Evolutionary conservation across 2,113 vertebrate species (phyloP).

Genomic region (Microtus ochrogaster): DNA sequence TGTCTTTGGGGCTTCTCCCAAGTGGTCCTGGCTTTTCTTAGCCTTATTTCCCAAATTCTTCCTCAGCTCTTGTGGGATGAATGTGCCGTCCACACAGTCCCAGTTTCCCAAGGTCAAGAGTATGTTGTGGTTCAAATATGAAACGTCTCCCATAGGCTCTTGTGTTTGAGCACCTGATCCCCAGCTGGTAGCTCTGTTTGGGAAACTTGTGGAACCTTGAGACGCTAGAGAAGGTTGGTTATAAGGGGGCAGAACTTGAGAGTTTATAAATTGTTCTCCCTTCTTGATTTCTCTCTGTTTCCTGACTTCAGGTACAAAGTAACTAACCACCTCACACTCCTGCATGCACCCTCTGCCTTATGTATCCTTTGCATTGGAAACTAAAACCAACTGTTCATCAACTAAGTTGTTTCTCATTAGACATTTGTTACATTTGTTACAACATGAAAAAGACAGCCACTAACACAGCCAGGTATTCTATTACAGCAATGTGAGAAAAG

Average conservation of each 20-base stretch:
- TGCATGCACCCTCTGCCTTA: fast-evolving
- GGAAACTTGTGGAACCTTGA: background rate
- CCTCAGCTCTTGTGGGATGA: background rate
- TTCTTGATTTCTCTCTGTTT: background rate
- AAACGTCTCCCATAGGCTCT: background rate
- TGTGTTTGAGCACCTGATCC: background rate
- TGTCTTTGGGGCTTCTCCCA: background rate
- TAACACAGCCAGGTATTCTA: background rate
- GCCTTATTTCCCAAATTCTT: background rate
- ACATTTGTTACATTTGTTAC: background rate
- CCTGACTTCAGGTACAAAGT: background rate
- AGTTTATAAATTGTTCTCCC: background rate
- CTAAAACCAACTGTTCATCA: background rate
- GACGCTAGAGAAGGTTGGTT: background rate
- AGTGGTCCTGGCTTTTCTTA: background rate
- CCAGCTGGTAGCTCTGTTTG: background rate
- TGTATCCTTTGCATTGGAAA: no score
- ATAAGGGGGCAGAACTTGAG: background rate
- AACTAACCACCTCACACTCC: background rate
- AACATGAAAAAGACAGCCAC: background rate
- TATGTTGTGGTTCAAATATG: background rate
- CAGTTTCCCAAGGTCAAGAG: background rate
- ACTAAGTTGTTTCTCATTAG: background rate
- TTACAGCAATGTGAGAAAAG: background rate
- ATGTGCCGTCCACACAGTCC: background rate